Conservation (phyloP, 1,140 invertebrate genomes). For the Cydia strobilella region DNA sequence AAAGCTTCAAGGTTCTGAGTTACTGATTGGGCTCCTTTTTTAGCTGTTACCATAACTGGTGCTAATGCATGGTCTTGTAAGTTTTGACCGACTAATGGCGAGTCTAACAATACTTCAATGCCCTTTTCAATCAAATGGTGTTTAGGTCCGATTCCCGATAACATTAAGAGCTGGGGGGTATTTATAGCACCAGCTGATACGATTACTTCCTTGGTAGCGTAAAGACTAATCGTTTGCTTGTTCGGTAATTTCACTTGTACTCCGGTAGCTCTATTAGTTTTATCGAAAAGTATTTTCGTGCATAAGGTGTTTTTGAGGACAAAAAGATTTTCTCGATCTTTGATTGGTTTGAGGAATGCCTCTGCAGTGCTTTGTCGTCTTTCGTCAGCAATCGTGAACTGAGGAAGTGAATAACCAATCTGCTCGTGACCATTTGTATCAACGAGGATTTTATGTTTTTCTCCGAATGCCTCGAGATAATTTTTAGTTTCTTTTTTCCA, state of each 20-base stretch:
- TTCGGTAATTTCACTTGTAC: conserved; percentile 85
- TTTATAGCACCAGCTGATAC: conserved; percentile 87
- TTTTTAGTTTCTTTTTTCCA: conserved; percentile 83
- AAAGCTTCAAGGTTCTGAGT: background rate
- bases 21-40: background rate
- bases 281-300: conserved; percentile 85
- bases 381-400: conserved; percentile 90
- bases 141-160: conserved; percentile 89
- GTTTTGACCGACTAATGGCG: conserved; percentile 84
- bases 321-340: conserved; percentile 87
- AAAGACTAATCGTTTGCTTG: conserved; percentile 81
- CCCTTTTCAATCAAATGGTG: conserved; percentile 84
- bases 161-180: conserved; percentile 88
- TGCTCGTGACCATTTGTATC: conserved; percentile 91
- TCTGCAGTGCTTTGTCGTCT: conserved; percentile 91
- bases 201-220: conserved; percentile 85
- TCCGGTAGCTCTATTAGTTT: conserved; percentile 80
- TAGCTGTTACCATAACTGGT: conserved; percentile 81
- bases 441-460: conserved; percentile 86
- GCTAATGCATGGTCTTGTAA: conserved; percentile 88
- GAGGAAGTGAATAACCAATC: conserved; percentile 89
- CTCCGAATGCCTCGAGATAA: conserved; percentile 86
- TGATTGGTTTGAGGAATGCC: conserved; percentile 89
- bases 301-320: conserved; percentile 82
- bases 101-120: conserved; percentile 84